Conservation (phyloP, 1,140 invertebrate genomes). For the Euura lappo region DNA sequence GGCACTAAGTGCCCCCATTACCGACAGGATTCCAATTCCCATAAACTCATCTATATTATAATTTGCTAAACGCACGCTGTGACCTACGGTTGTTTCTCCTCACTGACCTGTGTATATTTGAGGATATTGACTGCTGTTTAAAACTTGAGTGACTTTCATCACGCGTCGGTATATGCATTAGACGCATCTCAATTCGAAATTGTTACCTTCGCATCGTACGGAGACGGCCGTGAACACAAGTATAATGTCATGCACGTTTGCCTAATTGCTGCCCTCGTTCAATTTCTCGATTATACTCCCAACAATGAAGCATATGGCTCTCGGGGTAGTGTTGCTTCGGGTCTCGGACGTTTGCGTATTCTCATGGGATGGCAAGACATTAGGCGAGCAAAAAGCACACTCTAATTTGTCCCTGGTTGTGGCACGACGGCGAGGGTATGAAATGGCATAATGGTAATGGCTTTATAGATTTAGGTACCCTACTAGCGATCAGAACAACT, state of each 20-base stretch:
- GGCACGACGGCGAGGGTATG: too few relatives aligned
- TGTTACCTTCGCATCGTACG: too few relatives aligned
- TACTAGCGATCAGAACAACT: neutral
- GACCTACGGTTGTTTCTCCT: neutral
- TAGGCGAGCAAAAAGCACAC: neutral
- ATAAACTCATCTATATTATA: slow-evolving; percentile 7
- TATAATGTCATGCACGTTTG: neutral
- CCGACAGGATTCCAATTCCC: slow-evolving; percentile 3
- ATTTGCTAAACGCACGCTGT: slow-evolving; percentile 2
- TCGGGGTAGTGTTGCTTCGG: neutral
- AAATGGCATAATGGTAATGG: neutral
- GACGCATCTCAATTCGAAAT: too few relatives aligned
- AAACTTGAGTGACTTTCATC: too few relatives aligned
- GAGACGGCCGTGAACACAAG: neutral
- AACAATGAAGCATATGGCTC: neutral
- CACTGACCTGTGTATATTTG: too few relatives aligned
- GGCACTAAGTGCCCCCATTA: slow-evolving; percentile 5
- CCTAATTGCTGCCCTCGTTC: neutral
- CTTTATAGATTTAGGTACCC: neutral
- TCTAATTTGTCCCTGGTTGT: neutral
- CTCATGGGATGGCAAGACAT: neutral
- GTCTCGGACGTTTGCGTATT: neutral
- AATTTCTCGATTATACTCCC: neutral
- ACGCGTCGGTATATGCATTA: too few relatives aligned
- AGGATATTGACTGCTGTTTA: too few relatives aligned